Evolutionary conservation across 2,113 vertebrate species (phyloP), one percentile per base, ranked within the genome.

Genomic region (Prinia subflava): DNA sequence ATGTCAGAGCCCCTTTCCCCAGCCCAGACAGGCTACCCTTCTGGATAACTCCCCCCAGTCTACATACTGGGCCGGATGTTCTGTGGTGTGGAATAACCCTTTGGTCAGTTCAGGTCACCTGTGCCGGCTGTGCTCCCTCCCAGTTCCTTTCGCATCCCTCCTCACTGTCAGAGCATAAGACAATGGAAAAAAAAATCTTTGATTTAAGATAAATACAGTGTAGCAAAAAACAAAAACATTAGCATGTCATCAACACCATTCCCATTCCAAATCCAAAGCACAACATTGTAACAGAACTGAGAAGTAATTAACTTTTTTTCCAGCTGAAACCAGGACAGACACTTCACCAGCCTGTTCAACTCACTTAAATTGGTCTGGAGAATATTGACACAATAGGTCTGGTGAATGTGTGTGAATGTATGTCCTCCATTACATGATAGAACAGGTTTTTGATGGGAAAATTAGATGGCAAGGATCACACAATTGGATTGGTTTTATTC

Each of bases 61-160:
- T 49, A 50, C 7, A 17, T 4, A 17, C 7, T 15, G 39, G 37
- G 37, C 37, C 68, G 31, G 14, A 77, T 35, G 7, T 33, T 59
- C 31, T 44, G 17, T 33, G 44, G 21, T 52, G 27, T 52, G 31
- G 53, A 76, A 52, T 13, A 68, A 14, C 21, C 25, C 31, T 68
- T 37, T 37, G 53, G 16, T 42, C 44, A 50, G 2, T 59, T 41
- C 0, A 0, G 35, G 37, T 35, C 62, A 67, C 25, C 21, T 50
- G 31, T 76, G 8, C 25, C 31, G 31, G 21, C 14, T 59, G 31
- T 27, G 25, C 17, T 68, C 53, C 31, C 37, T 68, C 21, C 4
- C 35, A 44, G 17, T 59, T 86, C 44, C 31, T 42, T 86, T 59
- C 59, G 17, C 3, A 18, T 22, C 37, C 22, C 5, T 59, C 22